phyloP scores from a whole-genome alignment of 2,113 vertebrate genomes.

The Solea senegalensis region DNA sequence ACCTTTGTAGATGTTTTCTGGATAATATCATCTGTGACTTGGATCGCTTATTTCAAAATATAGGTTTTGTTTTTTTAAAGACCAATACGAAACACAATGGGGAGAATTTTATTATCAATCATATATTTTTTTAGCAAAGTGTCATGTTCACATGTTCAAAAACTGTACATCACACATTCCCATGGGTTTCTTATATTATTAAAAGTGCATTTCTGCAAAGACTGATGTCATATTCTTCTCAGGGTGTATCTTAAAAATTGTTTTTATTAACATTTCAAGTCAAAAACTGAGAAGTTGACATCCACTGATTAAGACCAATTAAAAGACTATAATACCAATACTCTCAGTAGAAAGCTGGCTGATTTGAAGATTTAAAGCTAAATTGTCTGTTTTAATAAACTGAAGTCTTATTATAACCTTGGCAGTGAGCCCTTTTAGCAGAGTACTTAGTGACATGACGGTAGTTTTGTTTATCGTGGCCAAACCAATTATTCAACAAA shows the following conservation, averaged over 20 bases:
- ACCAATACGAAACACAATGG: too few species aligned
- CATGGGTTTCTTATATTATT: constrained; percentile 14
- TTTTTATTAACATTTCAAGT: neutral
- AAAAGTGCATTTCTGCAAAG: neutral
- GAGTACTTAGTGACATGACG: neutral
- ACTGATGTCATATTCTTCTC: constrained; percentile 20
- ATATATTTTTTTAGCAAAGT: too few species aligned
- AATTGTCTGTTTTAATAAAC: neutral
- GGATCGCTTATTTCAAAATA: constrained; percentile 8
- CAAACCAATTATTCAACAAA: constrained; percentile 6
- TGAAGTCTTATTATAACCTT: neutral
- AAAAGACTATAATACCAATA: neutral
- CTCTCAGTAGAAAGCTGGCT: constrained; percentile 1
- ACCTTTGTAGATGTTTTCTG: too few species aligned
- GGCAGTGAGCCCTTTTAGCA: constrained; percentile 10
- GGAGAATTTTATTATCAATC: too few species aligned
- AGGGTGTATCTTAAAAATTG: neutral
- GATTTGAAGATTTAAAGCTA: neutral
- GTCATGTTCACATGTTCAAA: too few species aligned
- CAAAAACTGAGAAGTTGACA: neutral
- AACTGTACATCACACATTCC: too few species aligned
- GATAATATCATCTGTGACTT: too few species aligned
- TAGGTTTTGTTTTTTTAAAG: too few species aligned
- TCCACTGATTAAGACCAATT: neutral
- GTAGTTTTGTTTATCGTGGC: neutral